Conservation (phyloP, 2,888 invertebrate genomes). For the Lamellibrachia satsuma region DNA sequence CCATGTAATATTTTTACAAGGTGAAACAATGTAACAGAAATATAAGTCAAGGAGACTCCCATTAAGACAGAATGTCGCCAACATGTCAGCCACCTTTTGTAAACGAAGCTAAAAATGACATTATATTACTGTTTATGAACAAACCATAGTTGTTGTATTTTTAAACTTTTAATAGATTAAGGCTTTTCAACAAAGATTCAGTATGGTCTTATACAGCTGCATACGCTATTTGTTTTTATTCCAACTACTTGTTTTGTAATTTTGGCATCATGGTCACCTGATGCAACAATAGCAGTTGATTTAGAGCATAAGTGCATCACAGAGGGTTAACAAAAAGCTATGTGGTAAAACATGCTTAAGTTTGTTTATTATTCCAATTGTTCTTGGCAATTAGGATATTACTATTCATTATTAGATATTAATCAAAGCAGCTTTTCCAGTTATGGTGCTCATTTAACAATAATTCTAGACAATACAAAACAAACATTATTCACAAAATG, state of each 20-base stretch:
- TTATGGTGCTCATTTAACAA: no score
- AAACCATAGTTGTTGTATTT: background rate
- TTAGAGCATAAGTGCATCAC: background rate
- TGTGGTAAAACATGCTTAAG: background rate
- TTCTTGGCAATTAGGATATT: no score
- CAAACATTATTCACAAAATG: background rate
- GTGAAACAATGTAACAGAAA: background rate
- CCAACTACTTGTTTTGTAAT: background rate
- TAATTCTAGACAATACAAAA: no score
- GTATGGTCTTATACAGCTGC: background rate
- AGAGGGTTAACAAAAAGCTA: background rate
- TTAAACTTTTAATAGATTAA: background rate
- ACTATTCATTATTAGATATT: no score
- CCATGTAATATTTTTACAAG: background rate
- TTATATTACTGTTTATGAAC: background rate
- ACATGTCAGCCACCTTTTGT: background rate
- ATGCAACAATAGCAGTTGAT: background rate
- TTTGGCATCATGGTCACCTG: background rate
- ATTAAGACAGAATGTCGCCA: background rate
- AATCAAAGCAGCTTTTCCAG: no score
- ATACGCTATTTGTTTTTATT: background rate
- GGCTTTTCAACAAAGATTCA: background rate
- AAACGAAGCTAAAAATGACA: background rate
- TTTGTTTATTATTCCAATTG: background rate
- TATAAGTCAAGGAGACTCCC: background rate